These are phyloP conservation scores for Orussus abietinus DNA, from an alignment of 1,140 invertebrate genomes.

Conservation along the genomic window DNA sequence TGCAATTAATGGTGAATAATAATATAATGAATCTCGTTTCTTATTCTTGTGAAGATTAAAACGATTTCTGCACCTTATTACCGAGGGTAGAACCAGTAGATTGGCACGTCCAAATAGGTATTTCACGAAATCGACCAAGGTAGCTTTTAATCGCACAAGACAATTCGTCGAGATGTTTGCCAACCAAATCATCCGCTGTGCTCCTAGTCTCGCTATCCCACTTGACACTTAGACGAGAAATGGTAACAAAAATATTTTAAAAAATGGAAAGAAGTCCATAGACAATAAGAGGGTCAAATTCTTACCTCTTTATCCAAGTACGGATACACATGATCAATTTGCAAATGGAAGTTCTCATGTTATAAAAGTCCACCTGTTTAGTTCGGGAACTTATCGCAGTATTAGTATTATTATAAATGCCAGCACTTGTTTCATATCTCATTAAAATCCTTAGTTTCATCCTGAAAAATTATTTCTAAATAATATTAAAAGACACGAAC, in stretches of 20 bases:
- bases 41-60: constrained; percentile 8
- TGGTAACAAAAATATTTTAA: constrained; percentile 6
- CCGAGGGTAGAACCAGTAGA: constrained; percentile 43
- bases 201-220: constrained; percentile 27
- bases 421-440: constrained; percentile 35
- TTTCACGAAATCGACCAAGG: constrained; percentile 28
- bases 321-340: constrained; percentile 39
- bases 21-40: constrained; percentile 8
- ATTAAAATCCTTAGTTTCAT: constrained; percentile 40
- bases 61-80: constrained; percentile 37
- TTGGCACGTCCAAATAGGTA: constrained; percentile 44
- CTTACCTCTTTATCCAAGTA: constrained; percentile 39
- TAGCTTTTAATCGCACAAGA: constrained; percentile 32
- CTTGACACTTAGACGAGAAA: constrained; percentile 30
- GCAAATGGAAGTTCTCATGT: constrained; percentile 30
- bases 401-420: constrained; percentile 19
- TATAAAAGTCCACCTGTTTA: constrained; percentile 33
- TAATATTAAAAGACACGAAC: constrained; percentile 9
- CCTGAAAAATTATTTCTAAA: constrained; percentile 19
- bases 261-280: constrained; percentile 1
- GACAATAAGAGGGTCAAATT: constrained; percentile 3
- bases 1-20: background rate
- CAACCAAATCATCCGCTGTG: constrained; percentile 24
- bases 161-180: constrained; percentile 32
- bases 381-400: constrained; percentile 11